Conservation (phyloP, 2,797 vertebrate species). For the Petrocephalus schoutedeni region DNA sequence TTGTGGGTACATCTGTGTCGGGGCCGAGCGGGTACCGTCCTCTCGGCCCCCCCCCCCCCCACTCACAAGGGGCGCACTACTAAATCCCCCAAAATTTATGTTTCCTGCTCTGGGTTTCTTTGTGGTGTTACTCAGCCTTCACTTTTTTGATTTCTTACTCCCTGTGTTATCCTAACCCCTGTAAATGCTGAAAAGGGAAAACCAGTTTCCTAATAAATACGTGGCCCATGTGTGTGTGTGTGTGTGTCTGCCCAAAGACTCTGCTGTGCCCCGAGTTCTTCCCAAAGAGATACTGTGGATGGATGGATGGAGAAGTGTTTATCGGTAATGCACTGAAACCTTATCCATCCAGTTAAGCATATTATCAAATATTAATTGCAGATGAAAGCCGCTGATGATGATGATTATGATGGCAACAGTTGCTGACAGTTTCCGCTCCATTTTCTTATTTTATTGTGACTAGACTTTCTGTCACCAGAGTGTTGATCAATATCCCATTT, state of each 20-base stretch:
- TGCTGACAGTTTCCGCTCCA: background rate
- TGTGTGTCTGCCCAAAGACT: background rate
- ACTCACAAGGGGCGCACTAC: background rate
- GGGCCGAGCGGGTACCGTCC: too few species aligned
- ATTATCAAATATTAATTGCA: background rate
- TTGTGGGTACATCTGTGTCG: too few species aligned
- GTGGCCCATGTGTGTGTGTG: background rate
- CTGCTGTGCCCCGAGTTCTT: background rate
- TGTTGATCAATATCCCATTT: background rate
- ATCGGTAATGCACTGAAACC: background rate
- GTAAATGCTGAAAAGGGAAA: background rate
- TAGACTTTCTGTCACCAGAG: background rate
- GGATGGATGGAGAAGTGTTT: background rate
- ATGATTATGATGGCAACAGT: background rate
- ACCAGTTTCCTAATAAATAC: background rate
- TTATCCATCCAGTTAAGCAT: background rate
- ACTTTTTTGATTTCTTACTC: background rate
- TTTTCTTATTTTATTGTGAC: background rate
- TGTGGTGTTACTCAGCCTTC: background rate
- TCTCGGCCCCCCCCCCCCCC: background rate
- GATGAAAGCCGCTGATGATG: background rate
- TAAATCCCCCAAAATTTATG: background rate
- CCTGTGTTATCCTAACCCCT: background rate
- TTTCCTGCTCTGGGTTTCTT: background rate
- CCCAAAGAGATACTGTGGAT: background rate